A percentile compares a stretch with the other conserved stretches of the same genome.
These are phyloP conservation scores for Julus scanicus DNA, from an alignment of 2,888 invertebrate genomes.

Conservation along the genomic window DNA sequence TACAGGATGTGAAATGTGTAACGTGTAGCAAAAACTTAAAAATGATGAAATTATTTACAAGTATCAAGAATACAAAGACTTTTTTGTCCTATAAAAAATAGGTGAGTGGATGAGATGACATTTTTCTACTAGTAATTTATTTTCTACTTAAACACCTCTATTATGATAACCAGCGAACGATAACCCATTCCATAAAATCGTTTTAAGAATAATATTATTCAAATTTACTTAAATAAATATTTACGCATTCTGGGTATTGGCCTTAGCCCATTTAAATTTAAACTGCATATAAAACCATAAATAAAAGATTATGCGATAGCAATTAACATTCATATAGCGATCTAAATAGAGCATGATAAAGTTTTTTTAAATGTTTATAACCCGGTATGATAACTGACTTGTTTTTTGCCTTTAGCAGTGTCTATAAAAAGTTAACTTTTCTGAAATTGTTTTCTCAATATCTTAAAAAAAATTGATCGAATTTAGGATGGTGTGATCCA, in stretches of 20 bases:
- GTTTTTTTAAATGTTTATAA: neutral
- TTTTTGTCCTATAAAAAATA: neutral
- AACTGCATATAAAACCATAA: neutral
- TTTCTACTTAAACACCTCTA: neutral
- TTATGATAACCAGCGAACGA: neutral
- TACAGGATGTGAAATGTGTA: neutral
- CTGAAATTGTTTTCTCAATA: no score
- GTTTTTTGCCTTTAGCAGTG: neutral
- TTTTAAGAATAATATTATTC: neutral
- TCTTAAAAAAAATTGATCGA: no score
- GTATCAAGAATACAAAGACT: neutral
- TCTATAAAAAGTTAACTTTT: neutral
- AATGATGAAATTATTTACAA: neutral
- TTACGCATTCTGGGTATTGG: neutral
- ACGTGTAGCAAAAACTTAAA: neutral
- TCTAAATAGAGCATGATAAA: conserved; percentile 6
- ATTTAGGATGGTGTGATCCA: no score
- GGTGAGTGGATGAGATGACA: neutral
- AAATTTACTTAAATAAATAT: neutral
- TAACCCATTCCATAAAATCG: neutral
- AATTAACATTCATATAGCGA: neutral
- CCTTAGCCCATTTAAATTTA: neutral
- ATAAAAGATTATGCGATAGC: neutral
- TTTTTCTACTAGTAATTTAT: neutral
- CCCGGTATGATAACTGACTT: conserved; percentile 1